phyloP scores from a whole-genome alignment of 2,113 vertebrate species.

The Mystacornis crossleyi region DNA sequence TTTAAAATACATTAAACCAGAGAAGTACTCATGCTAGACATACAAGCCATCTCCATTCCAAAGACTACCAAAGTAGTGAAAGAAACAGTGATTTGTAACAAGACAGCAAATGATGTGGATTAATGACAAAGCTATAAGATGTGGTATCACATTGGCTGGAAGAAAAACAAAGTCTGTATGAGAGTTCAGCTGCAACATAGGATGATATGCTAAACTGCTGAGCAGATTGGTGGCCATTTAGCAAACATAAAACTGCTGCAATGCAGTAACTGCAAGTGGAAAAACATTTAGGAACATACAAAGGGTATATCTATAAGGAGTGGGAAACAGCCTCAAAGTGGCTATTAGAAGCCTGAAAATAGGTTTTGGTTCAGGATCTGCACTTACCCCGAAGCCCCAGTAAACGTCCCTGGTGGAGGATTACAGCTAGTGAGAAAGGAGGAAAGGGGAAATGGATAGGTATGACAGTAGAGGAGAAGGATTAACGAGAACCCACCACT shows the following conservation, averaged over 20 bases:
- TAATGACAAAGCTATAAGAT: constrained; percentile 76
- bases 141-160: constrained; percentile 70
- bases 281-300: constrained; percentile 78
- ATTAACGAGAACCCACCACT: constrained; percentile 75
- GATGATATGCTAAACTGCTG: constrained; percentile 75
- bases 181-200: constrained; percentile 81
- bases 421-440: constrained; percentile 86
- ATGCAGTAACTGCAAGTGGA: constrained; percentile 76
- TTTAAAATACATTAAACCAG: constrained; percentile 31
- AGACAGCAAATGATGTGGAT: constrained; percentile 76
- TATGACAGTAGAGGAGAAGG: constrained; percentile 77
- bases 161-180: constrained; percentile 74
- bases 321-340: constrained; percentile 71
- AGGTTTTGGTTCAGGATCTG: constrained; percentile 73
- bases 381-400: constrained; percentile 90
- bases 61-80: constrained; percentile 64
- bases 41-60: constrained; percentile 82
- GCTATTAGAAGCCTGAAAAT: constrained; percentile 75
- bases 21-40: constrained; percentile 76
- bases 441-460: constrained; percentile 84
- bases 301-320: constrained; percentile 62
- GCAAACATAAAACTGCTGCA: constrained; percentile 77
- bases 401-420: constrained; percentile 91
- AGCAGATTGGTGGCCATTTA: constrained; percentile 77
- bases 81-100: constrained; percentile 70